These are phyloP conservation scores for Zonotrichia leucophrys DNA, from an alignment of 2,113 vertebrate genomes.

Conservation along the genomic window DNA sequence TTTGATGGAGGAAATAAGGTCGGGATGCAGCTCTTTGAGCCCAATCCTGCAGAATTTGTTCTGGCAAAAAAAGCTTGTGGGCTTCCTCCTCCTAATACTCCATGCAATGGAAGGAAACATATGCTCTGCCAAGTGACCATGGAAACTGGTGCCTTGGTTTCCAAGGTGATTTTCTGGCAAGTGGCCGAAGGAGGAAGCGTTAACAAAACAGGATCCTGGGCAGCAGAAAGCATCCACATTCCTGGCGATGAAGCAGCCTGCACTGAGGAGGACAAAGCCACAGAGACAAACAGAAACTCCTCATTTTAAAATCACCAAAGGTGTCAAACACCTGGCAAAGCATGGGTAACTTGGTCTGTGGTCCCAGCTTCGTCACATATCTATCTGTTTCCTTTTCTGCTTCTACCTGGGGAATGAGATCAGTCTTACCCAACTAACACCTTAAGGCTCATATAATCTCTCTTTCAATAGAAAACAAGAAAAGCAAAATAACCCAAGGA, in stretches of 20 bases:
- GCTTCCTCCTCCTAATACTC: not conserved
- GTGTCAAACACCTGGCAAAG: not conserved
- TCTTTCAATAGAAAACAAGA: not conserved
- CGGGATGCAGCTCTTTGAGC: not conserved
- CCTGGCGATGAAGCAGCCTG: not conserved
- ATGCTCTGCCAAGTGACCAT: slow-evolving; percentile 50
- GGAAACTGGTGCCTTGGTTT: slow-evolving; percentile 63
- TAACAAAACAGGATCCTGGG: slow-evolving; percentile 38
- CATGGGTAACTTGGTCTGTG: not conserved
- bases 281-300: not conserved
- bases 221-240: slow-evolving; percentile 28
- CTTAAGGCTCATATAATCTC: not conserved
- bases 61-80: not conserved
- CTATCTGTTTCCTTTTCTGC: not conserved
- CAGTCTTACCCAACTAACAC: not conserved
- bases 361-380: not conserved
- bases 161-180: slow-evolving; percentile 67
- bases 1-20: not conserved
- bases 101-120: not conserved
- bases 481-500: not conserved
- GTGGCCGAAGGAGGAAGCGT: not conserved
- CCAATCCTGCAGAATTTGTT: not conserved
- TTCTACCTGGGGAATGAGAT: not conserved
- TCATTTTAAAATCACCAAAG: not conserved
- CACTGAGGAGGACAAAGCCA: not conserved